Base-by-base conservation (phyloP, 2,797 vertebrate genomes). In the Prunella strophiata region DNA sequence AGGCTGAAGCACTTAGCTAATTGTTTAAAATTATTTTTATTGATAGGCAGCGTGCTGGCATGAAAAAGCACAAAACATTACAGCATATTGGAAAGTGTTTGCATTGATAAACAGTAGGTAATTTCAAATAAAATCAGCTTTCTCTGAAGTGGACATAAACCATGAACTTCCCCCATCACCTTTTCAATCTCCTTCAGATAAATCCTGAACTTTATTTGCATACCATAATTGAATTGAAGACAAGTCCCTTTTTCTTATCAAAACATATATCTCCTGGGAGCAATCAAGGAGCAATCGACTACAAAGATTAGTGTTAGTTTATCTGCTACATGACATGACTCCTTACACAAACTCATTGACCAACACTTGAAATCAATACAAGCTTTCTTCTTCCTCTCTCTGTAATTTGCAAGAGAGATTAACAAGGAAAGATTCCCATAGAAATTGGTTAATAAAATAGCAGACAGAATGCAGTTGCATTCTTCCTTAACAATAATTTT, bases 201-300 rank as follows among this genome's bases (percentile, higher is more conserved):
- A 97, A 94, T 29, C 38, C 29, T 47, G 52, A 80, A 34, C 51
- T 48, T 85, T 95, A 16, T 75, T 91, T 91, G 63, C 61, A 77
- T 75, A 76, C 51, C 48, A 48, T 55, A 96, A 93, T 23, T 93
- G 88, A 85, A 93, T 65, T 74, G 75, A 86, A 81, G 38, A 61
- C n/a, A 74, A 85, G n/a, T 73, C n/a, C n/a, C 48, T 42, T 85
- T 65, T 78, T 93, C 23, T 16, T 83, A 85, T 74, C 38, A 91
- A 95, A 94, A 83, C 13, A 36, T 3, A 0, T 32, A 45, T 52
- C 89, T 77, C 54, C 29, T 71, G 29, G 75, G 52, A 93, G 42
- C 11, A 96, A 91, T 83, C 61, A 77, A 74, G 85, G 78, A 91
- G 17, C 12, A 59, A 92, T 72, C 70, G 42, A 36, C 73, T 85